Percentiles rank a stretch among this genome's conserved stretches.
phyloP scores from a whole-genome alignment of 2,888 invertebrate genomes.

The Meliscaeva auricollis region DNA sequence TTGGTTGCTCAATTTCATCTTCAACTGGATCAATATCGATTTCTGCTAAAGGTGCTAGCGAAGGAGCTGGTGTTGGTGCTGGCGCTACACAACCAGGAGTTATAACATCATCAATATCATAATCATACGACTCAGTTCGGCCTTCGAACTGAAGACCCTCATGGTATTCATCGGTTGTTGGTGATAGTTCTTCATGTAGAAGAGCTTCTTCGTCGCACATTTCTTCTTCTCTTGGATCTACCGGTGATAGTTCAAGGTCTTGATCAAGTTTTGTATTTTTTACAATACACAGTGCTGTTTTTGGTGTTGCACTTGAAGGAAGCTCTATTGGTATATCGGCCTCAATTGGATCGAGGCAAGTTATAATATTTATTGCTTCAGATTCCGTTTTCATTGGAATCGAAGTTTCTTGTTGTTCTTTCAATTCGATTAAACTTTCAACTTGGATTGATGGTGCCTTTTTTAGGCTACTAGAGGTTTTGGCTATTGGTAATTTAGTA shows the following conservation, averaged over 20 bases:
- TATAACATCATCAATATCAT: slow-evolving; percentile 81
- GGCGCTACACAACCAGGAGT: slow-evolving; percentile 82
- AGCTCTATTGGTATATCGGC: slow-evolving; percentile 67
- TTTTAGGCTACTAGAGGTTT: slow-evolving; percentile 63
- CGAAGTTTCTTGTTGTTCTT: slow-evolving; percentile 26
- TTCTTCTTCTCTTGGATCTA: slow-evolving; percentile 57
- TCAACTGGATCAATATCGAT: slow-evolving; percentile 89
- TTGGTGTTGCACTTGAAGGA: slow-evolving; percentile 33
- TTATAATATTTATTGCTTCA: slow-evolving; percentile 24
- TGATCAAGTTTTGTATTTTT: slow-evolving; percentile 41
- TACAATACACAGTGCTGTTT: slow-evolving; percentile 34
- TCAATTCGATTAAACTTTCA: slow-evolving; percentile 47
- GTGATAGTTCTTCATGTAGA: slow-evolving; percentile 81
- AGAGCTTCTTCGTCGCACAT: slow-evolving; percentile 64
- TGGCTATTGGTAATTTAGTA: slow-evolving; percentile 20
- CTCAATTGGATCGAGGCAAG: slow-evolving; percentile 63
- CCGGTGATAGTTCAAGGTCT: slow-evolving; percentile 24
- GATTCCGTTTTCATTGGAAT: slow-evolving; percentile 30
- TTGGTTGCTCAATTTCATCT: slow-evolving; percentile 84
- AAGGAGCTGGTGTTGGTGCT: slow-evolving; percentile 83
- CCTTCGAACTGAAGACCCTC: slow-evolving; percentile 81
- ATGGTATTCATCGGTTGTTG: slow-evolving; percentile 83
- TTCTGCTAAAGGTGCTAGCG: slow-evolving; percentile 88
- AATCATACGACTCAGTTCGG: slow-evolving; percentile 80
- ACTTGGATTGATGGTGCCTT: slow-evolving; percentile 79